Percentiles rank a stretch among this genome's conserved stretches.
Conservation (phyloP, 2,888 invertebrate species). For the Acleris sparsana region DNA sequence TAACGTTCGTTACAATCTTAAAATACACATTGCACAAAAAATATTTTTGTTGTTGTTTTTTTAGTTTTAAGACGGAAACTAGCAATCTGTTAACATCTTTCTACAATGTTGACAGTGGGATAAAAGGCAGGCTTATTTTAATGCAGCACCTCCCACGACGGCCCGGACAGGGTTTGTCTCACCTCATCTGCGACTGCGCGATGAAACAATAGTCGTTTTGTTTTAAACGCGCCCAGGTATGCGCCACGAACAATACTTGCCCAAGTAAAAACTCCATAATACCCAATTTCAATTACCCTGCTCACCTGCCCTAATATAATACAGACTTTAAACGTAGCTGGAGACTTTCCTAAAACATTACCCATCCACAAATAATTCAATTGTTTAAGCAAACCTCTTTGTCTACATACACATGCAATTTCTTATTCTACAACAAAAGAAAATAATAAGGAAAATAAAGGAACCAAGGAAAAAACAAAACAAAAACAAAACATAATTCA, state of each 20-base stretch:
- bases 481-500: slow-evolving; percentile 79
- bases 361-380: slow-evolving; percentile 39
- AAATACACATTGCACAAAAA: slow-evolving; percentile 38
- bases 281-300: slow-evolving; percentile 49
- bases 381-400: slow-evolving; percentile 45
- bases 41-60: slow-evolving; percentile 26
- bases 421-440: slow-evolving; percentile 56
- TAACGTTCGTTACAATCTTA: slow-evolving; percentile 61
- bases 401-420: slow-evolving; percentile 45
- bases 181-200: slow-evolving; percentile 44
- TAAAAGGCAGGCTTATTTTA: slow-evolving; percentile 28
- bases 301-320: slow-evolving; percentile 62
- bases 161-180: slow-evolving; percentile 43
- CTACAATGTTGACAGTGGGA: slow-evolving; percentile 36
- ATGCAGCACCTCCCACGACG: slow-evolving; percentile 62
- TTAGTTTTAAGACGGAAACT: slow-evolving; percentile 45
- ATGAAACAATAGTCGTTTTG: slow-evolving; percentile 60
- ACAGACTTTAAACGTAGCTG: slow-evolving; percentile 52
- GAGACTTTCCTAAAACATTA: slow-evolving; percentile 48
- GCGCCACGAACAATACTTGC: slow-evolving; percentile 48
- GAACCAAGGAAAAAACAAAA: slow-evolving; percentile 70
- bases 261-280: slow-evolving; percentile 47
- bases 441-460: slow-evolving; percentile 66
- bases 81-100: slow-evolving; percentile 65
- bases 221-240: slow-evolving; percentile 66